These are phyloP conservation scores for Ennomos erosarius DNA, from an alignment of 2,888 invertebrate species.

Conservation along the genomic window DNA sequence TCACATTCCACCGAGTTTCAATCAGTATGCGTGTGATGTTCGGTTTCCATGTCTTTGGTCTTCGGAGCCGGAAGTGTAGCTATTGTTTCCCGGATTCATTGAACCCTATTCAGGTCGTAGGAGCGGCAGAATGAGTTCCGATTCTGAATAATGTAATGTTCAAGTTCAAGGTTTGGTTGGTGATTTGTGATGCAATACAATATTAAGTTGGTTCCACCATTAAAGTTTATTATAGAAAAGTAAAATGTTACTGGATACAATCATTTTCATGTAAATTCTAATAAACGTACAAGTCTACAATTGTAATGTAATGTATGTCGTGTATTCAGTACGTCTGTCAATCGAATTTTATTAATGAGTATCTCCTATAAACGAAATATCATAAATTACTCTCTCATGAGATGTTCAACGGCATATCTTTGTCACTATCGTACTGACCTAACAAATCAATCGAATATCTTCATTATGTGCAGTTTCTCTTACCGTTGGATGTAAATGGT, in stretches of 20 bases:
- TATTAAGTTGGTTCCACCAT: too few species aligned
- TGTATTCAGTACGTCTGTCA: too few species aligned
- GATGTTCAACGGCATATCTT: too few species aligned
- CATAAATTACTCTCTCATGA: too few species aligned
- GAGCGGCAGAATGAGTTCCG: slow-evolving; percentile 13
- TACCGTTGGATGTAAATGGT: slow-evolving; percentile 15
- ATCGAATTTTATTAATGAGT: too few species aligned
- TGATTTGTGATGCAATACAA: background rate
- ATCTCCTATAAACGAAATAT: too few species aligned
- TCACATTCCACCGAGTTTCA: slow-evolving; percentile 48
- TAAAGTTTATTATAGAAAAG: background rate
- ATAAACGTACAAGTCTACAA: too few species aligned
- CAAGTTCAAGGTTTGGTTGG: slow-evolving; percentile 31
- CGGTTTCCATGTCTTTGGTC: slow-evolving; percentile 52
- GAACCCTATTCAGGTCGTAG: slow-evolving; percentile 70
- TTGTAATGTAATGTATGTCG: too few species aligned
- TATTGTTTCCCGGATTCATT: slow-evolving; percentile 75
- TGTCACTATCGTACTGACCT: too few species aligned
- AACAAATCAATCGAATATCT: slow-evolving; percentile 6
- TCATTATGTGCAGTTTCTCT: background rate
- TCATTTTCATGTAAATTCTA: too few species aligned
- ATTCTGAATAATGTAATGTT: slow-evolving; percentile 1
- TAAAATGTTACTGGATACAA: too few species aligned
- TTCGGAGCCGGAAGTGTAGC: slow-evolving; percentile 68
- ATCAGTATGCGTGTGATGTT: slow-evolving; percentile 62